A percentile compares a stretch with the other conserved stretches of the same genome.
Conservation (phyloP, 2,113 vertebrate species). For the Colossoma macropomum region DNA sequence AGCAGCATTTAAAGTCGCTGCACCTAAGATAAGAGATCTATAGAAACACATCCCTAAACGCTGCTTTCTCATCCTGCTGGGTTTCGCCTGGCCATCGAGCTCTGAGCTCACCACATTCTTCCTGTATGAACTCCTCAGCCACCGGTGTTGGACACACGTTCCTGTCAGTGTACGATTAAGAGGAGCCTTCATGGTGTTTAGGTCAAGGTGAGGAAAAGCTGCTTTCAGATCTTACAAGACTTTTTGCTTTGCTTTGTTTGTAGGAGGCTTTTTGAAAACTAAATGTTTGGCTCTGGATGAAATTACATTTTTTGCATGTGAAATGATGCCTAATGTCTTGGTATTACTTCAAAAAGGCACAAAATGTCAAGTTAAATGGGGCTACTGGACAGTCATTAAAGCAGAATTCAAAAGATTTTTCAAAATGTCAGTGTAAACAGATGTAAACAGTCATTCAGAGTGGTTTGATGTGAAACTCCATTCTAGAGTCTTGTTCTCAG, state of each 20-base stretch:
- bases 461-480: no score
- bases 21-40: background rate
- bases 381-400: no score
- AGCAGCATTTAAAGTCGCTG: conserved; percentile 13
- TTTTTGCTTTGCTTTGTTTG: background rate
- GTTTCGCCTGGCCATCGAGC: background rate
- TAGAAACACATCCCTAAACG: conserved; percentile 30
- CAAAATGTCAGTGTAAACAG: no score
- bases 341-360: no score
- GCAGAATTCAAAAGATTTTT: no score
- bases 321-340: no score
- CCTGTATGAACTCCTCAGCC: background rate
- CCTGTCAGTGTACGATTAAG: background rate
- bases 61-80: conserved; percentile 35
- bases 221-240: background rate
- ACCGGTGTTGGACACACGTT: conserved; percentile 3
- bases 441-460: no score
- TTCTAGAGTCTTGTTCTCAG: no score
- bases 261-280: background rate
- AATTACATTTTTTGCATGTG: no score
- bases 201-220: conserved; percentile 25
- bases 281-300: background rate
- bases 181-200: conserved; percentile 18
- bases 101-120: conserved; percentile 5
- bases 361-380: no score